Evolutionary conservation across 23 tunicate species (phyloP), one percentile per base, ranked within the genome.

Genomic region (Phallusia fumigata): DNA sequence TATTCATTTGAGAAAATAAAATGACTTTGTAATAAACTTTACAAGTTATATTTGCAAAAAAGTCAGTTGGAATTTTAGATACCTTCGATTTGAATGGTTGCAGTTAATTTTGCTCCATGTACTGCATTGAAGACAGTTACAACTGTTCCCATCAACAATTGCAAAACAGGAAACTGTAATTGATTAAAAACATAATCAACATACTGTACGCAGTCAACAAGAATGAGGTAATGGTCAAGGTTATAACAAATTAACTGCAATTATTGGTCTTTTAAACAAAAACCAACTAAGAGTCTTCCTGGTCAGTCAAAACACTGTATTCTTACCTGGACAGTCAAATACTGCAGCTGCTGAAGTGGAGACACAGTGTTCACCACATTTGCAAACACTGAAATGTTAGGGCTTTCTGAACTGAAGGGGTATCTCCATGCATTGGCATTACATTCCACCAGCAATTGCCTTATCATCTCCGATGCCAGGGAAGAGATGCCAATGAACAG

Each of bases 131-230:
- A 58, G 28, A 5, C 26, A 11, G 13, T 22, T 1, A 8, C 16
- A 21, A 24, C 26, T 24, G 28, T 16, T 5, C 28, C 69, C 69
- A 58, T 24, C 16, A 58, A 21, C 69, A 58, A 24, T 58, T 58
- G 69, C 13, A 58, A 58, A 58, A 58, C 28, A 58, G 69, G 69
- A 24, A 58, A 58, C 69, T 58, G 69, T 21, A 58, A 58, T 40
- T 40, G 10, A 40, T 3, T 40, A 3, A 40, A 40, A 40, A 10
- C 47, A 40, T 40, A 3, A 3, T 40, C 10, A 40, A 40, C 47
- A 3, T 40, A 10, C 10, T 40, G 47, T 40, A 10, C 10, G 10
- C 47, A 40, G 5, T n/a, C n/a, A 5, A 40, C 10, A 40, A 10
- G 5, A 40, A 40, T 40, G 10, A 40, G 10, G 10, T 10, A 40